Evolutionary conservation across 1,140 invertebrate genomes (phyloP).

Genomic region (Eurosta solidaginis): DNA sequence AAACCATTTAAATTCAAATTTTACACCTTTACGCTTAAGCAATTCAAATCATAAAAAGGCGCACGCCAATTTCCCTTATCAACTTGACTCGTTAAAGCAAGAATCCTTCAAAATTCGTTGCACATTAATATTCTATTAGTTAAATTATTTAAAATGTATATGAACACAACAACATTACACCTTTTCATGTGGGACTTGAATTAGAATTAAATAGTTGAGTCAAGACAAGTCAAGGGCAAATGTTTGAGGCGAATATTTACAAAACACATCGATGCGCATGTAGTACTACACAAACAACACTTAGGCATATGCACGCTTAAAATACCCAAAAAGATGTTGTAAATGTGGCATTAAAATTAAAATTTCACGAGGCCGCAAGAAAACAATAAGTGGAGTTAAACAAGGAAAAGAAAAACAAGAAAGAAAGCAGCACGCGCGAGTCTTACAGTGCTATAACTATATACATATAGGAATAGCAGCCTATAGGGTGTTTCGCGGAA

Average conservation of each 20-base stretch:
- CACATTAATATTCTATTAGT: neutral
- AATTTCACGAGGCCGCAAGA: neutral
- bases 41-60: neutral
- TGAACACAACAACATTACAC: neutral
- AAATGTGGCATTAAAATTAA: slow-evolving; percentile 21
- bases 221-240: neutral
- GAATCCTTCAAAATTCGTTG: neutral
- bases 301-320: too few species aligned
- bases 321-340: neutral
- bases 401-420: neutral
- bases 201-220: neutral
- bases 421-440: neutral
- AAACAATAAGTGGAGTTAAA: neutral
- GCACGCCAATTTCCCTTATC: neutral
- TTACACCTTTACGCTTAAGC: neutral
- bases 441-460: too few species aligned
- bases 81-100: neutral
- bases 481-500: neutral
- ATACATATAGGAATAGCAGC: too few species aligned
- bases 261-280: neutral
- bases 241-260: neutral
- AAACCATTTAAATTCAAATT: neutral
- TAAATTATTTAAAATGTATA: neutral
- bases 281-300: neutral
- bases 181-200: neutral